These are phyloP conservation scores for Hippopotamus amphibius DNA, from an alignment of 2,113 vertebrate species.

Conservation along the genomic window DNA sequence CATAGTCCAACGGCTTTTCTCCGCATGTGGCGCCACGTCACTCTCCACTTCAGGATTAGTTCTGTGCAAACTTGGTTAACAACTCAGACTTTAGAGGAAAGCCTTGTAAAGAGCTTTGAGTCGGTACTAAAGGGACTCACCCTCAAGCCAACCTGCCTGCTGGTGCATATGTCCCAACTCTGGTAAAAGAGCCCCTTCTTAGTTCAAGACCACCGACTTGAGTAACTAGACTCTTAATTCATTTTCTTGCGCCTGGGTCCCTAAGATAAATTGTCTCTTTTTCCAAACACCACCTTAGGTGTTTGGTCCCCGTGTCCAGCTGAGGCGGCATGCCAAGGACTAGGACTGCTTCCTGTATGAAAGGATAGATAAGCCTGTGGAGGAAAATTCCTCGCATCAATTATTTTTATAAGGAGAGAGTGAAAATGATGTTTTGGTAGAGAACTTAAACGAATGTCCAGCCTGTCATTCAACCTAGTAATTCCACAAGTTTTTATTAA, in stretches of 20 bases:
- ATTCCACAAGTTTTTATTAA: neutral
- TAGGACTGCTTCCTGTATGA: neutral
- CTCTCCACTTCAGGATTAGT: neutral
- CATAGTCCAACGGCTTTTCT: neutral
- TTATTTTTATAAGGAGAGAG: neutral
- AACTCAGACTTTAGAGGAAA: neutral
- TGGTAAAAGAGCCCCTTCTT: neutral
- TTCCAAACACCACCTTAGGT: neutral
- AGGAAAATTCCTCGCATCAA: neutral
- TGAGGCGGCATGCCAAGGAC: neutral
- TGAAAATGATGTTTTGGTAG: neutral
- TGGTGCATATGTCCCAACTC: neutral
- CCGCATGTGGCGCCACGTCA: neutral
- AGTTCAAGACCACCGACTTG: neutral
- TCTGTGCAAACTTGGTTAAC: neutral
- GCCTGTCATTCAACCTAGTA: neutral
- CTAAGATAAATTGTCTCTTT: neutral
- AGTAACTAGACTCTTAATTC: neutral
- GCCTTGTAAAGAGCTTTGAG: neutral
- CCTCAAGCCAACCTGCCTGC: neutral
- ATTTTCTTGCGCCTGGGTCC: neutral
- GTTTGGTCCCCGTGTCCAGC: neutral
- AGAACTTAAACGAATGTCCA: neutral
- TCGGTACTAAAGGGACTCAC: neutral
- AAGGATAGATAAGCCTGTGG: neutral